Percentiles rank a stretch among this genome's conserved stretches.
These are phyloP conservation scores for Dolomedes plantarius DNA, from an alignment of 2,888 invertebrate genomes.

Conservation along the genomic window DNA sequence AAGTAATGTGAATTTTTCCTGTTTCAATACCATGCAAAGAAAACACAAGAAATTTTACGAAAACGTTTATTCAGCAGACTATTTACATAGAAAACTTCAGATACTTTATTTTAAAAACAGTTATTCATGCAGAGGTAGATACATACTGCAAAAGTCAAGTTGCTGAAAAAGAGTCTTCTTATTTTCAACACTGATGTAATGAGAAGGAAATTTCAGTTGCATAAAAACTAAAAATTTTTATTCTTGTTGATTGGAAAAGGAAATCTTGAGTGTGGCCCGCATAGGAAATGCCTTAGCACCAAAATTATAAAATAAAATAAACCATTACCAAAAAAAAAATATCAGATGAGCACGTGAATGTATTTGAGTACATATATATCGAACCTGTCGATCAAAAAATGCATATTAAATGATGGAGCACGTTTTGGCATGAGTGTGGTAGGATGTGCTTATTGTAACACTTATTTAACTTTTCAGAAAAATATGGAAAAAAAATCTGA, in stretches of 20 bases:
- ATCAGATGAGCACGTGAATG: neutral
- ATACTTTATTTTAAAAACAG: neutral
- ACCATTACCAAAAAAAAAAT: neutral
- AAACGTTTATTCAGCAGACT: conserved; percentile 52
- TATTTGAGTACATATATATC: conserved; percentile 33
- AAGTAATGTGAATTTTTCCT: too few species aligned
- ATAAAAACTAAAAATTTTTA: neutral
- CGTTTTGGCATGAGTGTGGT: neutral
- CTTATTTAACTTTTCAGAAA: neutral
- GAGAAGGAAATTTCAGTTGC: neutral
- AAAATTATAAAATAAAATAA: neutral
- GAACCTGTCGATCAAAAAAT: conserved; percentile 61
- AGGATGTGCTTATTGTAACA: neutral
- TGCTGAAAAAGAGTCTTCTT: neutral
- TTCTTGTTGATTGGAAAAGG: neutral
- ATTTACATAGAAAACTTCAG: conserved; percentile 25
- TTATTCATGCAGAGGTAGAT: conserved; percentile 18
- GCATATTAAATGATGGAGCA: neutral
- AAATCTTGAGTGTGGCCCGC: neutral
- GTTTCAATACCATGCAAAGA: too few species aligned
- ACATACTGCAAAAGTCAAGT: neutral
- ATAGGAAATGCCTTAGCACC: conserved; percentile 2
- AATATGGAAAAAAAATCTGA: too few species aligned
- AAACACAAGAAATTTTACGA: conserved; percentile 5
- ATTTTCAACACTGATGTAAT: neutral